Base-by-base conservation (phyloP, 30 jellyfish, hydroid and myxozoan species). In the Nemopilema nomurai region DNA sequence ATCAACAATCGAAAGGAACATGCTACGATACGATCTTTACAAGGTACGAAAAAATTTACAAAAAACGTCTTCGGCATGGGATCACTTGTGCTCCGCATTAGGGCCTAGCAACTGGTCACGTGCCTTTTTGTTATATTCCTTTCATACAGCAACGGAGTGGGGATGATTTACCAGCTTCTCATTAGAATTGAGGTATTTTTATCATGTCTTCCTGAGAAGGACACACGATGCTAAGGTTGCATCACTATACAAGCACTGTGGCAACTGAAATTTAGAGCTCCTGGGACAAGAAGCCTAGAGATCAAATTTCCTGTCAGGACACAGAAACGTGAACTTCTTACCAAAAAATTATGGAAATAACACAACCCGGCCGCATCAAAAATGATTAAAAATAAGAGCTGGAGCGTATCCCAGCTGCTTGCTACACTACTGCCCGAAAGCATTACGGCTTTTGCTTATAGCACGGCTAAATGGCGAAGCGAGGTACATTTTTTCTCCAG, bases 401-500 rank as follows among this genome's bases (percentile, higher is more conserved):
- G n/a, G n/a, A n/a, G n/a, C n/a, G n/a, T n/a, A n/a, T n/a, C n/a
- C n/a, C n/a, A n/a, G 18, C 29, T 3, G 29, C 29, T 4, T 6
- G 72, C 20, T n/a, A 3, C 8, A 3, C 25, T 52, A 76, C 30
- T 76, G 86, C n/a, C 86, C 76, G 33, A 24, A 76, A 16, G 41
- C 75, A 28, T 69, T 74, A 68, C 93, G 51, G 78, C 89, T 86
- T 30, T 92, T 84, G 74, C 89, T 92, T 19, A 83, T 66, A 26
- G 97, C 90, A 68, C 84, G 80, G 87, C 92, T 93, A 32, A 93
- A 81, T 27, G 98, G 90, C 25, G 53, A 23, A 19, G 30, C 90
- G 50, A 93, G 93, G 62, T 52, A 79, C 96, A 93, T 81, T 69
- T 84, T 83, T 23, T 80, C 93, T n/a, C 98, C 98, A 23, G 71